These are phyloP conservation scores for Pristionchus fissidentatus DNA, from an alignment of 2,888 invertebrate species.

Conservation along the genomic window DNA sequence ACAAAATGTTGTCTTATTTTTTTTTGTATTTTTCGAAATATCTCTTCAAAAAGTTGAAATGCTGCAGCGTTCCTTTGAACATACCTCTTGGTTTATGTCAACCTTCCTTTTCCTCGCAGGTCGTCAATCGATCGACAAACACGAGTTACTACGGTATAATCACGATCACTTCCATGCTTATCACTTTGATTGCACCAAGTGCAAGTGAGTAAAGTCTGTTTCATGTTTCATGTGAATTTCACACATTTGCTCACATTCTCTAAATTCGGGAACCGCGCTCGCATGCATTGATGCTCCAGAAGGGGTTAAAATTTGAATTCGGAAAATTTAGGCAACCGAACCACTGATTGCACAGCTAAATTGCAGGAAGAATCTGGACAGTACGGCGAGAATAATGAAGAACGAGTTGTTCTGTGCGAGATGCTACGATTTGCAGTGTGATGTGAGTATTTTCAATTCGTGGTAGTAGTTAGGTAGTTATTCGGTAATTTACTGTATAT, in stretches of 20 bases:
- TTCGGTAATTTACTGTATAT: background rate
- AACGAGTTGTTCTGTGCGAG: constrained; percentile 54
- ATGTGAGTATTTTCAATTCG: constrained; percentile 19
- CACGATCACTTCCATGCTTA: constrained; percentile 58
- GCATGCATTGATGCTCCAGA: too few species aligned
- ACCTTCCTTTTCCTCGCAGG: constrained; percentile 51
- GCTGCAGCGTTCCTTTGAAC: too few species aligned
- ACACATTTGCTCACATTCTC: too few species aligned
- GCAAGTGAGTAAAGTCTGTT: constrained; percentile 48
- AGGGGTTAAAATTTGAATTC: too few species aligned
- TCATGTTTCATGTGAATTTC: too few species aligned
- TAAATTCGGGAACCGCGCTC: too few species aligned
- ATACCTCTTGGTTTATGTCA: too few species aligned
- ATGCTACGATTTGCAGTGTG: constrained; percentile 59
- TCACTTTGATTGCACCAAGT: constrained; percentile 61
- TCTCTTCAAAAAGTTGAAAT: too few species aligned
- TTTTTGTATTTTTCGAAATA: too few species aligned
- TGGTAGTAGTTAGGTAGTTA: background rate
- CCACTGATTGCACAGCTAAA: too few species aligned
- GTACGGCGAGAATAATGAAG: constrained; percentile 50
- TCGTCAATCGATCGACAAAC: constrained; percentile 52
- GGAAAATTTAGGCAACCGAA: too few species aligned
- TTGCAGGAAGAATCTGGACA: constrained; percentile 51
- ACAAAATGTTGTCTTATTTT: too few species aligned
- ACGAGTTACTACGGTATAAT: constrained; percentile 55